Evolutionary conservation across 2,113 vertebrate genomes (phyloP), one percentile per base, ranked within the genome.

Genomic region (Nibea albiflora): DNA sequence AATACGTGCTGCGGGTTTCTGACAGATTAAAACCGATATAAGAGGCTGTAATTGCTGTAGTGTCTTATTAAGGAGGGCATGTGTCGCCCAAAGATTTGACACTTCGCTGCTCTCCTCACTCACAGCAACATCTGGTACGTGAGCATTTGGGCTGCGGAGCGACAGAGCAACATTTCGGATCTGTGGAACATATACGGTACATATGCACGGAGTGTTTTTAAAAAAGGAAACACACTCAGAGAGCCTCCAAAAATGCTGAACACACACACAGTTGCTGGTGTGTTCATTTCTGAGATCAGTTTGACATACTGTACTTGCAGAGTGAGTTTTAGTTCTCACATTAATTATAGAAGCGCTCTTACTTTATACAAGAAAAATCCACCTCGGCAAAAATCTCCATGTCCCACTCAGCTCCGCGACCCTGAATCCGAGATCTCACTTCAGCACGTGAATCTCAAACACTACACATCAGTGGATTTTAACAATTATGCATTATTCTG

Each of bases 301-400:
- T 57, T 63, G 19, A 54, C 28, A 31, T 26, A 24, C 35, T 46
- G 28, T 62, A 47, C 73, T 60, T 65, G 19, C 26, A 69, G 66
- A 47, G 64, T 84, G 39, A 81, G 11, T 26, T 66, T 46, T 66
- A 76, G 62, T 73, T 81, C 44, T 71, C 42, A 58, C 39, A 69
- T 84, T 60, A 72, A 81, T 78, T 84, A 64, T 64, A 58, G 42
- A 86, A 81, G 54, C 57, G 24, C 17, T 64, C 9, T 63, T 42
- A 28, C 46, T 57, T 19, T 19, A 44, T 26, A 19, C 5, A 3
- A 3, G 17, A 49, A 60, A 60, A 31, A 28, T 47, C 3, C 10
- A 28, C 16, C 19, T 24, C 14, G 39, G 20, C 1, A 44, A 22
- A 22, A 44, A 62, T 14, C 2, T 39, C n/a, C 5, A 20, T 6